phyloP scores from a whole-genome alignment of 2,888 invertebrate genomes.

The Tetragnatha montana region DNA sequence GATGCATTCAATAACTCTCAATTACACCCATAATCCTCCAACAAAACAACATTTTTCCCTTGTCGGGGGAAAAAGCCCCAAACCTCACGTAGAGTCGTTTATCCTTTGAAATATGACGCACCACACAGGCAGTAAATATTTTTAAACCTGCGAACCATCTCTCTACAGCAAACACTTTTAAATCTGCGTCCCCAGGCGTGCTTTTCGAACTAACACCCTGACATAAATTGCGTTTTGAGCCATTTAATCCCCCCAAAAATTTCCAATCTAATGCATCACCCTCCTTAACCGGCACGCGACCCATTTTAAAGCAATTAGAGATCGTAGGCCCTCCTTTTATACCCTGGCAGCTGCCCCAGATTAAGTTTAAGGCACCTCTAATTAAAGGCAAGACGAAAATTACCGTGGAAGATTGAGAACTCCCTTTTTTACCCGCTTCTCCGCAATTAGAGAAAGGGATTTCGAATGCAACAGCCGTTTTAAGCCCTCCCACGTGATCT shows the following conservation, averaged over 20 bases:
- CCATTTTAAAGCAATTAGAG: constrained; percentile 55
- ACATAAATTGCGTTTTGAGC: constrained; percentile 11
- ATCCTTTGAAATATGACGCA: neutral
- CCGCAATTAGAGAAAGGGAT: constrained; percentile 27
- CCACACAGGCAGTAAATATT: neutral
- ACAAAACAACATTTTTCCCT: neutral
- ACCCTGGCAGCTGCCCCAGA: constrained; percentile 15
- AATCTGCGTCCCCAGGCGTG: neutral
- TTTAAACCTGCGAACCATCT: neutral
- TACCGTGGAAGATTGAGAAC: constrained; percentile 27
- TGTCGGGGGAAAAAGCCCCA: neutral
- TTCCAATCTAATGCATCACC: constrained; percentile 22
- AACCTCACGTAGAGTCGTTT: neutral
- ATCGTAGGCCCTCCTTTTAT: neutral
- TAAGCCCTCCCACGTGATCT: constrained; percentile 22
- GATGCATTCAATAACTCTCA: too few species aligned
- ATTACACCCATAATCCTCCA: neutral
- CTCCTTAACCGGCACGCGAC: neutral
- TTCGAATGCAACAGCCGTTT: constrained; percentile 31
- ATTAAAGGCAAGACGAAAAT: constrained; percentile 41
- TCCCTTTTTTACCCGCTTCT: neutral
- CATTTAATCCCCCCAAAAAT: constrained; percentile 15
- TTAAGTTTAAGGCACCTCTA: constrained; percentile 38
- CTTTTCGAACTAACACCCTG: neutral
- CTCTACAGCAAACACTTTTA: neutral